Base-by-base conservation (phyloP, 2,888 invertebrate genomes). In the Pollenia labialis region DNA sequence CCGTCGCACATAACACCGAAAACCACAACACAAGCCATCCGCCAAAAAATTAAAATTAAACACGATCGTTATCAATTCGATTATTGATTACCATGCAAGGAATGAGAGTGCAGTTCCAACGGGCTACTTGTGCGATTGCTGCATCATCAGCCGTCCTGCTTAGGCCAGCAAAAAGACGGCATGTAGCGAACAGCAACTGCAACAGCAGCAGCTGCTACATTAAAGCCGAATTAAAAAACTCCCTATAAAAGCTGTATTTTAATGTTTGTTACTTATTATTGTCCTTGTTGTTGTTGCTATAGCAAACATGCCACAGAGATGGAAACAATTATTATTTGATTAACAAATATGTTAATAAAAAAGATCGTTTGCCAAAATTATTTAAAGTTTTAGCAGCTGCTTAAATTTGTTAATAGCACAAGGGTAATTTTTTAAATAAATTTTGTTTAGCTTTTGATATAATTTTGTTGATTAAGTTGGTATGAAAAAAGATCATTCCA, bases 41-140 rank as follows among this genome's bases (percentile, higher is more conserved):
- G 84, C 80, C 86, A 77, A 87, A 87, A 87, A 87, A 87, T 87
- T 82, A 89, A 85, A 88, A 88, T 83, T 85, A 89, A 90, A 90
- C 91, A 92, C 91, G 93, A 92, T 93, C 91, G 91, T 92, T 92
- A 92, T 93, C 93, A 92, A 88, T 91, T 90, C 90, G 92, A 92
- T 93, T 92, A 92, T 93, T 92, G 92, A 93, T 92, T 92, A 91
- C 90, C 89, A 89, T 87, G 88, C 88, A 88, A 88, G 88, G 87
- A 87, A 88, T 88, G 85, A 86, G 89, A 88, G 87, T 89, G 89
- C 89, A 85, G 85, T 87, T 85, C 85, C 84, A 86, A 79, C 87
- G 62, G 76, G 76, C 87, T 74, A 84, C 84, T 87, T 87, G 87
- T 87, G 87, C 84, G 87, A 87, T 77, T 87, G 81, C 84, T 81